A percentile compares a stretch with the other conserved stretches of the same genome.
These are phyloP conservation scores for Notarius lentiginosus DNA, from an alignment of 2,113 vertebrate genomes.

Conservation along the genomic window DNA sequence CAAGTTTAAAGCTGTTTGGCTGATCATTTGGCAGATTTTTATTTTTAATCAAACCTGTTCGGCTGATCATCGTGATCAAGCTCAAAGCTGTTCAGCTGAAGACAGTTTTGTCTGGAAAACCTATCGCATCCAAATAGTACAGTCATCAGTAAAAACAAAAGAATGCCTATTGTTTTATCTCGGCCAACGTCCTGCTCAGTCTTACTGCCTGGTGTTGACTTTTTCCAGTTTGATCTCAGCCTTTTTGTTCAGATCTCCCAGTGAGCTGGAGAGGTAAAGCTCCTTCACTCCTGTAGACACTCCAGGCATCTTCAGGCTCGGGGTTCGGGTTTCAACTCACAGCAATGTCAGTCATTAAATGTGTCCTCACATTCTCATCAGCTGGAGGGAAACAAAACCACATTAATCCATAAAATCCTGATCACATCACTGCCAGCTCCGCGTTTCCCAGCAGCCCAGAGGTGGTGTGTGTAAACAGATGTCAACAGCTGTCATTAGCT, in stretches of 20 bases:
- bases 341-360: constrained; percentile 11
- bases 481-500: background rate
- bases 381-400: background rate
- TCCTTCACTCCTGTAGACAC: constrained; percentile 89
- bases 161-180: background rate
- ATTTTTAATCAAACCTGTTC: too few relatives aligned
- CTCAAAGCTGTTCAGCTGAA: background rate
- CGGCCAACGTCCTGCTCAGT: background rate
- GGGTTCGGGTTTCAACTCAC: constrained; percentile 54
- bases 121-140: background rate
- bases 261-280: constrained; percentile 88
- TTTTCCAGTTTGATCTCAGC: constrained; percentile 92
- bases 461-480: background rate
- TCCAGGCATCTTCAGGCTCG: constrained; percentile 85
- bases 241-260: constrained; percentile 96
- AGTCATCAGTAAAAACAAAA: background rate
- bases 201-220: constrained; percentile 83
- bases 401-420: background rate
- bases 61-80: background rate
- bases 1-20: background rate
- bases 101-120: background rate
- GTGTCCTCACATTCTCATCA: constrained; percentile 19
- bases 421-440: background rate
- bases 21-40: background rate
- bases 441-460: background rate